Conservation (phyloP, 2,113 vertebrate species). For the Lampris megalopsis region DNA sequence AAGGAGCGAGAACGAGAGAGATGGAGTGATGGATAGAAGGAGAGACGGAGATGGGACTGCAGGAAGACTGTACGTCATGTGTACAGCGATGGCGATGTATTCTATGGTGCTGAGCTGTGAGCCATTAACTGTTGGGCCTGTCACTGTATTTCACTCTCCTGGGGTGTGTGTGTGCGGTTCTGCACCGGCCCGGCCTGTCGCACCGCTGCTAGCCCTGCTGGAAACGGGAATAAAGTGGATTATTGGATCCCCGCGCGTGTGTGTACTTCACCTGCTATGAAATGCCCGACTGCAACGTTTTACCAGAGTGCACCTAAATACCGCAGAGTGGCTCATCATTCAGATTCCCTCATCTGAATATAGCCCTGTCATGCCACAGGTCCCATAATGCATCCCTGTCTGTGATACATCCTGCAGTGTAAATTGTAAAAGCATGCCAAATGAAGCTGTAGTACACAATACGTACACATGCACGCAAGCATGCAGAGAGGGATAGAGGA, state of each 20-base stretch:
- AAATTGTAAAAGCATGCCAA: slow-evolving; percentile 42
- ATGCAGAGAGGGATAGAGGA: slow-evolving; percentile 3
- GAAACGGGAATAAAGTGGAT: slow-evolving; percentile 38
- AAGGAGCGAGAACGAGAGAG: slow-evolving; percentile 34
- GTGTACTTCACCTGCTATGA: slow-evolving; percentile 16
- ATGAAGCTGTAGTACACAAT: slow-evolving; percentile 21
- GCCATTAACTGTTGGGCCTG: slow-evolving; percentile 68
- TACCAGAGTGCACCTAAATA: background rate
- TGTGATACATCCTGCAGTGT: slow-evolving; percentile 45
- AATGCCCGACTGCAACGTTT: slow-evolving; percentile 24
- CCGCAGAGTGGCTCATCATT: slow-evolving; percentile 42
- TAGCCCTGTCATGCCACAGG: slow-evolving; percentile 26
- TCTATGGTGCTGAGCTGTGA: slow-evolving; percentile 49
- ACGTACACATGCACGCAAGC: background rate
- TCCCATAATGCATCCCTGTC: slow-evolving; percentile 53
- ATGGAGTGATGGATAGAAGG: slow-evolving; percentile 14
- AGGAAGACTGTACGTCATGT: slow-evolving; percentile 37
- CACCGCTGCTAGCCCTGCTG: slow-evolving; percentile 34
- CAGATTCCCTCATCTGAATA: slow-evolving; percentile 51
- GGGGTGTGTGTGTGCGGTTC: slow-evolving; percentile 64
- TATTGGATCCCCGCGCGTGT: slow-evolving; percentile 15
- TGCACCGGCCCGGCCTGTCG: slow-evolving; percentile 44
- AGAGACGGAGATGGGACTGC: slow-evolving; percentile 23
- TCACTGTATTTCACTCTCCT: slow-evolving; percentile 68
- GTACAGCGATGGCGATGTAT: slow-evolving; percentile 47